Evolutionary conservation across 2,888 invertebrate species (phyloP).

Genomic region (Bombylius discolor): DNA sequence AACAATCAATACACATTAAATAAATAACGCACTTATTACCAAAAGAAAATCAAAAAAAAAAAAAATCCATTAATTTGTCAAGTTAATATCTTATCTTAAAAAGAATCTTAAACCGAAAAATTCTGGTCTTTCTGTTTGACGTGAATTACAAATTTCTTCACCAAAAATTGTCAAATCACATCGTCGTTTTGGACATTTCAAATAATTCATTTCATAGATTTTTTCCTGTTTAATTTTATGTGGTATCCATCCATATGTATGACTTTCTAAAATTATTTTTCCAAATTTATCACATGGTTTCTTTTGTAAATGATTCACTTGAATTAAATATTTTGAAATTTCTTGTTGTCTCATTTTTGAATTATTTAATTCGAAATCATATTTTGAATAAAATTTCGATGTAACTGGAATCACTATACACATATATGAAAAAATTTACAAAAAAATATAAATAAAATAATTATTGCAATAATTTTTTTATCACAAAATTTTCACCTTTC

Average conservation of each 20-base stretch:
- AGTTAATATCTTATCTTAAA: constrained; percentile 12
- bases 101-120: constrained; percentile 28
- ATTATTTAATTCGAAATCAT: constrained; percentile 12
- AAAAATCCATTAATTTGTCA: too few species aligned
- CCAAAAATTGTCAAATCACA: constrained; percentile 29
- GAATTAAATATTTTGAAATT: constrained; percentile 8
- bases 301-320: constrained; percentile 8
- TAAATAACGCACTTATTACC: too few species aligned
- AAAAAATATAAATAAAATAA: too few species aligned
- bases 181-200: constrained; percentile 21
- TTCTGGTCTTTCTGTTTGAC: constrained; percentile 25
- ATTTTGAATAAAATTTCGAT: constrained; percentile 26
- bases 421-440: background rate
- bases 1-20: too few species aligned
- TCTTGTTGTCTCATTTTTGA: background rate
- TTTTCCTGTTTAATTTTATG: background rate
- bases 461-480: background rate
- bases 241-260: constrained; percentile 31
- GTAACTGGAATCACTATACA: constrained; percentile 24
- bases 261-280: constrained; percentile 25
- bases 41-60: too few species aligned
- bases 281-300: constrained; percentile 16
- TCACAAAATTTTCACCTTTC: constrained; percentile 17
- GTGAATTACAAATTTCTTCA: constrained; percentile 25
- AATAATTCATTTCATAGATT: background rate